These are phyloP conservation scores for Romanogobio albipinnatus DNA, from an alignment of 2,113 vertebrate genomes.

Conservation along the genomic window DNA sequence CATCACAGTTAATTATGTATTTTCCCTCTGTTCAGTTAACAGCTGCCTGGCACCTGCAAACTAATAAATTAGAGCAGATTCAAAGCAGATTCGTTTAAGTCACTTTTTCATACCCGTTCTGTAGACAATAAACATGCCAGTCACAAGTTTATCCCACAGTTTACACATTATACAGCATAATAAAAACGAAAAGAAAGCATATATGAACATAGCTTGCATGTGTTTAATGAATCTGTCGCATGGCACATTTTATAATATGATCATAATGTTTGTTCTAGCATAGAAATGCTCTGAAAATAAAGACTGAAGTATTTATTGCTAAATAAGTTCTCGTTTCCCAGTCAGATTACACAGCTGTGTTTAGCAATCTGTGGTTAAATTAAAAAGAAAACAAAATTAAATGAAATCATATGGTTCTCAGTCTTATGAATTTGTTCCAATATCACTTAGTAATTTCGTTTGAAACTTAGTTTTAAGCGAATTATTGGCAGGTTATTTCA, in stretches of 20 bases:
- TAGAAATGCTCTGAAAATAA: slow-evolving; percentile 14
- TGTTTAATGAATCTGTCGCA: background rate
- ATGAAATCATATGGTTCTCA: slow-evolving; percentile 66
- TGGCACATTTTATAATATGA: background rate
- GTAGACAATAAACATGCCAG: slow-evolving; percentile 3
- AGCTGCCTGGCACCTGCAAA: slow-evolving; percentile 31
- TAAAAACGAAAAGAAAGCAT: background rate
- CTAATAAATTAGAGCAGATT: slow-evolving; percentile 12
- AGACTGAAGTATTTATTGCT: background rate
- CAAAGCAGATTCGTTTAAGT: background rate
- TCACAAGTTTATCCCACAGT: background rate
- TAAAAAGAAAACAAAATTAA: slow-evolving; percentile 51
- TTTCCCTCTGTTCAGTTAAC: background rate
- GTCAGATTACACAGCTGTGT: slow-evolving; percentile 73
- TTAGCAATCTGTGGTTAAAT: slow-evolving; percentile 69
- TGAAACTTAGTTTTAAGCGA: slow-evolving; percentile 12
- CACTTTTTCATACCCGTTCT: background rate
- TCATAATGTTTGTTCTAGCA: background rate
- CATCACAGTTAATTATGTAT: background rate
- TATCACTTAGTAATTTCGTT: background rate
- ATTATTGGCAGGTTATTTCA: slow-evolving; percentile 38
- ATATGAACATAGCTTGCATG: background rate
- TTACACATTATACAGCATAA: background rate
- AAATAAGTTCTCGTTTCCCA: slow-evolving; percentile 61
- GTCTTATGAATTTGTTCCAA: background rate